phyloP scores from a whole-genome alignment of 2,113 vertebrate species.

The Scytalopus superciliaris region DNA sequence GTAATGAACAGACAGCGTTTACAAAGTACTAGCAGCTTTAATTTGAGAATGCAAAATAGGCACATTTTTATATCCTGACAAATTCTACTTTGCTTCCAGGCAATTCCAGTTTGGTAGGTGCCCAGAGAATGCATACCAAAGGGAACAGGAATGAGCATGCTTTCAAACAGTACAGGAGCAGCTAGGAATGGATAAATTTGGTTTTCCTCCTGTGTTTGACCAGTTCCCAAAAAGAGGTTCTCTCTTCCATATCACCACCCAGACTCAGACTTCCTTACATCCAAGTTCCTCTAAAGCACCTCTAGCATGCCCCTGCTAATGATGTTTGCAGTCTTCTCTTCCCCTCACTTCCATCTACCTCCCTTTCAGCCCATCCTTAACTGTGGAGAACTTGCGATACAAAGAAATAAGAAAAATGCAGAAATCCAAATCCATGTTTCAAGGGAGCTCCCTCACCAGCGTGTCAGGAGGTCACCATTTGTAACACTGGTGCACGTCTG shows the following conservation, averaged over 20 bases:
- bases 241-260: neutral
- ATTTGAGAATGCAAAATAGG: neutral
- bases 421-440: neutral
- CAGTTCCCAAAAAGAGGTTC: neutral
- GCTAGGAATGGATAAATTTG: neutral
- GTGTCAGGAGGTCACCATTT: neutral
- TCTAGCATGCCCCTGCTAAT: neutral
- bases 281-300: neutral
- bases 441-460: neutral
- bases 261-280: neutral
- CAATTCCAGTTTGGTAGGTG: neutral
- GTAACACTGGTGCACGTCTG: fast-evolving
- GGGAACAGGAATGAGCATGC: neutral
- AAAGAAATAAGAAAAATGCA: neutral
- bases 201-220: neutral
- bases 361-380: neutral
- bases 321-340: neutral
- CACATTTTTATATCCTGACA: neutral
- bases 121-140: neutral
- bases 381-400: neutral
- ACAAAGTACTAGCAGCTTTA: neutral
- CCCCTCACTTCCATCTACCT: neutral
- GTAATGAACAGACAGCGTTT: neutral
- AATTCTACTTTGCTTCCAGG: neutral
- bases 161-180: neutral